These are phyloP conservation scores for Leptodirus hochenwartii DNA, from an alignment of 2,888 invertebrate genomes.

Conservation along the genomic window DNA sequence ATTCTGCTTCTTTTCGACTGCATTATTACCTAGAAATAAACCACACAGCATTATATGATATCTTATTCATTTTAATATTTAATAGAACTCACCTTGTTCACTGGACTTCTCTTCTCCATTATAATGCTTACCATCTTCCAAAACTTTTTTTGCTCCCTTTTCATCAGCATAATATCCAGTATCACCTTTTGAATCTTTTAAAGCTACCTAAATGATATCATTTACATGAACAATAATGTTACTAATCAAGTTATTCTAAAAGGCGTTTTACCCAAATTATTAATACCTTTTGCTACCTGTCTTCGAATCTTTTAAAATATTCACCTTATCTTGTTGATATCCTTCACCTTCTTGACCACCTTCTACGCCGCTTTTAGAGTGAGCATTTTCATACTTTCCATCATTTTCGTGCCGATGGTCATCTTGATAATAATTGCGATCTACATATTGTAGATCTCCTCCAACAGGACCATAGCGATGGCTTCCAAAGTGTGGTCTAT, in stretches of 20 bases:
- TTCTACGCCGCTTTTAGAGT: slow-evolving; percentile 36
- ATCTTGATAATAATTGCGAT: too few species aligned
- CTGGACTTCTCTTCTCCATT: slow-evolving; percentile 37
- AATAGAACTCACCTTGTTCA: slow-evolving; percentile 31
- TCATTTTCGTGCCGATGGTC: slow-evolving; percentile 30
- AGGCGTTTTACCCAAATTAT: too few species aligned
- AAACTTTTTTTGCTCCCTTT: slow-evolving; percentile 37
- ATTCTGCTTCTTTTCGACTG: slow-evolving; percentile 34
- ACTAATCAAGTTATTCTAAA: too few species aligned
- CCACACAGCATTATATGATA: neutral
- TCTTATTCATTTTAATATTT: slow-evolving; percentile 2
- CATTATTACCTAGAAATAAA: slow-evolving; percentile 27
- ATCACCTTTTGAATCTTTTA: slow-evolving; percentile 25
- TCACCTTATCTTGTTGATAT: slow-evolving; percentile 34
- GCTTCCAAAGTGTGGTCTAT: too few species aligned
- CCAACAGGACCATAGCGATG: too few species aligned
- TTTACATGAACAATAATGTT: too few species aligned
- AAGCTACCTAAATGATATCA: too few species aligned
- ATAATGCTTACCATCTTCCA: slow-evolving; percentile 39
- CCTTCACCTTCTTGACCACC: slow-evolving; percentile 37
- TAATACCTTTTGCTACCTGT: too few species aligned
- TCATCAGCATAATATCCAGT: slow-evolving; percentile 36
- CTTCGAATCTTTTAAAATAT: too few species aligned
- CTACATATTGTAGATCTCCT: too few species aligned
- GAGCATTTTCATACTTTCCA: slow-evolving; percentile 33